Conservation (phyloP, 2,888 invertebrate genomes). For the Diogma glabrata region DNA sequence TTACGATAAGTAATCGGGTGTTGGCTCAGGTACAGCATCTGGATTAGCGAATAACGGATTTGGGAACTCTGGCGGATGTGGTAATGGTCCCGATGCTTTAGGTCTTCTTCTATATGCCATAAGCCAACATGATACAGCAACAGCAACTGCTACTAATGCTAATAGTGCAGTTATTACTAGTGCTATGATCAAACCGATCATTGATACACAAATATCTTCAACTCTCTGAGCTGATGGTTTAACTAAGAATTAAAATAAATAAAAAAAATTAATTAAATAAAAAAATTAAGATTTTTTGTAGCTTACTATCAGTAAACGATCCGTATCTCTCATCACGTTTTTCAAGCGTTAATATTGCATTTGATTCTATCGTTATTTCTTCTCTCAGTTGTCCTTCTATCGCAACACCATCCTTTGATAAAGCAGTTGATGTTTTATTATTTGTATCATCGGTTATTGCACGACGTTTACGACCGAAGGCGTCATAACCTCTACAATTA, state of each 20-base stretch:
- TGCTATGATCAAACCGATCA: constrained; percentile 85
- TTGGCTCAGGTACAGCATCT: constrained; percentile 69
- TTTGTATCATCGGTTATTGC: constrained; percentile 35
- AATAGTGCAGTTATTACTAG: constrained; percentile 82
- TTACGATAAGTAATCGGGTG: constrained; percentile 64
- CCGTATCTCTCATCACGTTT: constrained; percentile 67
- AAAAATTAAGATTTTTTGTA: neutral
- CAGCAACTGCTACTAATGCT: constrained; percentile 85
- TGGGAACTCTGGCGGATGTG: constrained; percentile 91
- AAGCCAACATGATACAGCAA: constrained; percentile 90
- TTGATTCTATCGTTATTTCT: constrained; percentile 86
- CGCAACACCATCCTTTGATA: constrained; percentile 44
- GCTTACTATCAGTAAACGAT: constrained; percentile 65
- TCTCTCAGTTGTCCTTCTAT: constrained; percentile 74
- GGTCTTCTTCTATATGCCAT: constrained; percentile 85
- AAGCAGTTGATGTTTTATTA: constrained; percentile 38
- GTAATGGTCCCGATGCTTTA: constrained; percentile 77
- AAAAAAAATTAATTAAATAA: constrained; percentile 4
- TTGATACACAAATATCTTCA: constrained; percentile 86
- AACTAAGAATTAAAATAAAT: constrained; percentile 24
- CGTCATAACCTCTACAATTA: constrained; percentile 83
- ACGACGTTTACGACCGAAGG: constrained; percentile 70
- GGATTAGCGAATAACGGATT: constrained; percentile 82
- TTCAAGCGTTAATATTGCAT: constrained; percentile 82
- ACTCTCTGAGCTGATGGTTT: constrained; percentile 41